These are phyloP conservation scores for Tuberolachnus salignus DNA, from an alignment of 2,888 invertebrate species.

Conservation along the genomic window DNA sequence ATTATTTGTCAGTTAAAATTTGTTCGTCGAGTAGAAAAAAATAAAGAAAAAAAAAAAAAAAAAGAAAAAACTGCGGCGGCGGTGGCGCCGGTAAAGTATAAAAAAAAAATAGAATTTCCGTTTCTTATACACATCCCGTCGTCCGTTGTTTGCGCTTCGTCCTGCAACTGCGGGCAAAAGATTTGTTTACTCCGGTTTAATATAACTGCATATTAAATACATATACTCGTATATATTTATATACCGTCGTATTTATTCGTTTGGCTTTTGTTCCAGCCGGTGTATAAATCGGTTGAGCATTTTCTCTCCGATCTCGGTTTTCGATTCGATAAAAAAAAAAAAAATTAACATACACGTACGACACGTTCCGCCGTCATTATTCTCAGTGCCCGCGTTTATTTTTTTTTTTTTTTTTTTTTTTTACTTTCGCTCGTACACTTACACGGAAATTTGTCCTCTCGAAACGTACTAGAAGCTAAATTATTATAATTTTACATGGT, in stretches of 20 bases:
- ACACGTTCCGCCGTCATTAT: no score
- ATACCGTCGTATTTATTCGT: constrained; percentile 9
- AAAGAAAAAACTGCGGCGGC: neutral
- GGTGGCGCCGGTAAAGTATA: neutral
- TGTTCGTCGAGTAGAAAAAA: constrained; percentile 21
- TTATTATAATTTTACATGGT: no score
- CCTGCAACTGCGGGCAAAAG: constrained; percentile 14
- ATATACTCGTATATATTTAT: no score
- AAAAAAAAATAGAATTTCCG: constrained; percentile 33
- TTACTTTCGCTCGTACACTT: no score
- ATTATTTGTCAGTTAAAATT: constrained; percentile 38
- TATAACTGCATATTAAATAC: no score
- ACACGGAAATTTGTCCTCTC: no score
- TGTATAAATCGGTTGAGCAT: neutral
- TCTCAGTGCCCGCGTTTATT: no score
- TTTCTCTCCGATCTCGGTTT: neutral
- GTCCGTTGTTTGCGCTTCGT: neutral
- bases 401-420: no score
- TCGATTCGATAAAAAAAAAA: no score
- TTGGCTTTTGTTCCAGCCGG: constrained; percentile 40
- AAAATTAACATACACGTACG: neutral
- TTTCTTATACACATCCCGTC: constrained; percentile 29
- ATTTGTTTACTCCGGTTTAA: constrained; percentile 48
- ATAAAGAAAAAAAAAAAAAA: no score
- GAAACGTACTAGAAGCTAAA: no score